phyloP scores from a whole-genome alignment of 2,888 invertebrate genomes.

The Epirrhoe alternata region DNA sequence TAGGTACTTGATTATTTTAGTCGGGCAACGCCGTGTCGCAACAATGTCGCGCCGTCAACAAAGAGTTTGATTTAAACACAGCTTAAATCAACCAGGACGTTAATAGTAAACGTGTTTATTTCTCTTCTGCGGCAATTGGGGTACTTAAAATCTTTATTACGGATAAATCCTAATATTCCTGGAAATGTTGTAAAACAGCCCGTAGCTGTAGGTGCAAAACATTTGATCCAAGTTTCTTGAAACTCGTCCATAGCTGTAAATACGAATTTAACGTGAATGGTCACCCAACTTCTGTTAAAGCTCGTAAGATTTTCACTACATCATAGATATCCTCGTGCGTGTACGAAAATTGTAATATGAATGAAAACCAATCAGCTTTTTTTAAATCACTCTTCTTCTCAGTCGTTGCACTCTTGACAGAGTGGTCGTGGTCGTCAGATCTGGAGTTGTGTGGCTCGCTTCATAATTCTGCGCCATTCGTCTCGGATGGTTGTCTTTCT shows the following conservation, averaged over 20 bases:
- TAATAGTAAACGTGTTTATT: constrained; percentile 39
- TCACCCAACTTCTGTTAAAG: background rate
- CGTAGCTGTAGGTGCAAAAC: background rate
- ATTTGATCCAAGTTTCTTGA: background rate
- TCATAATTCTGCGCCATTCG: no score
- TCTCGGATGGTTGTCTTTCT: no score
- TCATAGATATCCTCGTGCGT: no score
- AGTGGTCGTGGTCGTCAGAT: no score
- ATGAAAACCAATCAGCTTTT: no score
- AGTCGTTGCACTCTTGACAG: no score
- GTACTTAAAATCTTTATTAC: constrained; percentile 4
- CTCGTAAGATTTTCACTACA: no score
- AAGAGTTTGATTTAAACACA: constrained; percentile 58
- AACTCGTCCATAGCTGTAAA: background rate
- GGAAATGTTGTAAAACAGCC: background rate
- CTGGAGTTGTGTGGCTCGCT: no score
- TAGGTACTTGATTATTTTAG: constrained; percentile 25
- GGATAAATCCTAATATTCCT: background rate
- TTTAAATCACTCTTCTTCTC: no score
- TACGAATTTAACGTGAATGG: background rate
- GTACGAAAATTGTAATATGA: no score
- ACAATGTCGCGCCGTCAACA: constrained; percentile 56
- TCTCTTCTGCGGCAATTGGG: constrained; percentile 10
- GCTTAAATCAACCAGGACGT: constrained; percentile 44
- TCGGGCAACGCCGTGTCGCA: constrained; percentile 49